Evolutionary conservation across 1,140 invertebrate species (phyloP), one percentile per base, ranked within the genome.

Genomic region (Drosophila subobscura): DNA sequence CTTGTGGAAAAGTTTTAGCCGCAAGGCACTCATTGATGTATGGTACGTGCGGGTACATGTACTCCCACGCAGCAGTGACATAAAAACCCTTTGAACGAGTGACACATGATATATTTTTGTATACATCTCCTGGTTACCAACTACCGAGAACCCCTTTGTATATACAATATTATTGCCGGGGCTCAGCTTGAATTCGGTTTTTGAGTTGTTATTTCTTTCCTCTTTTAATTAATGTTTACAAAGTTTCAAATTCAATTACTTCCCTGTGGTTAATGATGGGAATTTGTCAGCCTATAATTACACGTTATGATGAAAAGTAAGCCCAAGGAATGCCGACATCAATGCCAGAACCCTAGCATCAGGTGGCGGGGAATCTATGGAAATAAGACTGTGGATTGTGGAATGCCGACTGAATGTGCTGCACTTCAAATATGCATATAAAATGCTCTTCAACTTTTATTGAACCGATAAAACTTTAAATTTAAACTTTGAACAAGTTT

Each of bases 221-320:
- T 0, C 10, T 47, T 65, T 65, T 65, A 65, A 65, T 65, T 65
- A 65, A 64, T 65, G 25, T 51, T 65, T 65, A 50, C 58, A 23
- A 33, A 42, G 23, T 50, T 47, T 64, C 23, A 7, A 63, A 41
- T 25, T 65, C 14, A 40, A 42, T 65, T 33, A 42, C 29, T 57
- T 63, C 14, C 41, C 12, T 64, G 58, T 40, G 60, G 57, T 37
- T 58, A 64, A 46, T 46, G 42, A 47, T 22, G 29, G 12, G 12
- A 40, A 64, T 40, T 23, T 49, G 47, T 25, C 47, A 63, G 27
- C 61, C 22, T 64, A 40, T 22, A 49, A 47, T 49, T 50, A 29
- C 46, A 12, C 2, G 33, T 10, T 16, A 14, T 12, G 8, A 10
- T 10, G 10, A 37, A 37, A 12, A 37, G 10, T 2, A 12, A 12